These are phyloP conservation scores for Eristalis intricaria DNA, from an alignment of 2,888 invertebrate genomes.

Conservation along the genomic window DNA sequence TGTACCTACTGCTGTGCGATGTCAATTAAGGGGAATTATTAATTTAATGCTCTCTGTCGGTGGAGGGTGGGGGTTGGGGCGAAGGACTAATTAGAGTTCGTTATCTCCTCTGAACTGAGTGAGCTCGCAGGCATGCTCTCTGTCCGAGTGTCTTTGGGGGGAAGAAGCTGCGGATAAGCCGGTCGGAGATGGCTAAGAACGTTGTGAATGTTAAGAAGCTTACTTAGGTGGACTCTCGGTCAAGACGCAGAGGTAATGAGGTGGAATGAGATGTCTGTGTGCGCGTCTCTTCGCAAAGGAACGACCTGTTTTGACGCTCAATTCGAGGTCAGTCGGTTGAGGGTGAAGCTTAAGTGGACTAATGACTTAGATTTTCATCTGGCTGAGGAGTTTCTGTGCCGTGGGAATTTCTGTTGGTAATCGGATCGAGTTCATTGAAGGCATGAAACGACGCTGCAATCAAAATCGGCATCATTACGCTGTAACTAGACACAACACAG, in stretches of 20 bases:
- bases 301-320: background rate
- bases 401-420: too few relatives aligned
- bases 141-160: background rate
- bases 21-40: conserved; percentile 68
- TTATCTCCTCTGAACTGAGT: conserved; percentile 13
- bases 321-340: background rate
- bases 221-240: background rate
- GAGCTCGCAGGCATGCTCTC: background rate
- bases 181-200: background rate
- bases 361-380: background rate
- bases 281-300: background rate
- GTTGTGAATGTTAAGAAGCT: background rate
- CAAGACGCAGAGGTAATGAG: background rate
- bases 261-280: background rate
- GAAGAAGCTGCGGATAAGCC: background rate
- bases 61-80: background rate
- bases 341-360: background rate
- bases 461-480: too few relatives aligned
- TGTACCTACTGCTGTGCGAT: conserved; percentile 31
- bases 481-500: too few relatives aligned
- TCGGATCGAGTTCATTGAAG: too few relatives aligned
- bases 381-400: too few relatives aligned
- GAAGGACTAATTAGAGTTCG: conserved; percentile 45
- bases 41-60: conserved; percentile 54
- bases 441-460: too few relatives aligned